Percentiles rank a stretch among this genome's conserved stretches.
Evolutionary conservation across 1,140 invertebrate genomes (phyloP).

Genomic region (Dendroctonus ponderosae): DNA sequence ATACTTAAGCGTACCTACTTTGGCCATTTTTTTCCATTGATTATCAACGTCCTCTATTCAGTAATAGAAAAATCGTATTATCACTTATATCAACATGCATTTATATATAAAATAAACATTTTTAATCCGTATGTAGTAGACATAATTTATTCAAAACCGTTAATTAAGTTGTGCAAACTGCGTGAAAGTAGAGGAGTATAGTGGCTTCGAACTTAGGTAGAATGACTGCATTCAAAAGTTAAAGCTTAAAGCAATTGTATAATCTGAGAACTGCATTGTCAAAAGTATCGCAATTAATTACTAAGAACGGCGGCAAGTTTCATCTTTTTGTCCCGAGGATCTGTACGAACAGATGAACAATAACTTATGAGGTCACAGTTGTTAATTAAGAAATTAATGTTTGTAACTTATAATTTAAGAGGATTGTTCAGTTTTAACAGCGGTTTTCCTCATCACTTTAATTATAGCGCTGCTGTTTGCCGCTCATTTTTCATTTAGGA

Average conservation of each 20-base stretch:
- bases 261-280: slow-evolving; percentile 45
- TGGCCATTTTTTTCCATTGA: too few relatives aligned
- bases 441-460: slow-evolving; percentile 41
- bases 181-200: neutral
- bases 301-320: slow-evolving; percentile 41
- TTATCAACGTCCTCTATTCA: too few relatives aligned
- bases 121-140: too few relatives aligned
- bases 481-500: slow-evolving; percentile 35
- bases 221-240: slow-evolving; percentile 15
- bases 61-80: too few relatives aligned
- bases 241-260: slow-evolving; percentile 39
- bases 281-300: slow-evolving; percentile 51
- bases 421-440: slow-evolving; percentile 45
- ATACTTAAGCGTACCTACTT: too few relatives aligned
- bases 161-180: too few relatives aligned
- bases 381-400: slow-evolving; percentile 52
- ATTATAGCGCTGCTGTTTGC: slow-evolving; percentile 34
- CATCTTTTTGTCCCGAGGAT: slow-evolving; percentile 45
- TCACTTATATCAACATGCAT: too few relatives aligned
- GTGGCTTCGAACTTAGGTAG: slow-evolving; percentile 6
- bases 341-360: slow-evolving; percentile 48
- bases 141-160: too few relatives aligned
- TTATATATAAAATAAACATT: too few relatives aligned
- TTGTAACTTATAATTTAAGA: slow-evolving; percentile 49
- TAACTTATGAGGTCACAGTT: slow-evolving; percentile 51